A percentile compares a stretch with the other conserved stretches of the same genome.
These are phyloP conservation scores for Morpho achilles DNA, from an alignment of 2,888 invertebrate genomes.

Conservation along the genomic window DNA sequence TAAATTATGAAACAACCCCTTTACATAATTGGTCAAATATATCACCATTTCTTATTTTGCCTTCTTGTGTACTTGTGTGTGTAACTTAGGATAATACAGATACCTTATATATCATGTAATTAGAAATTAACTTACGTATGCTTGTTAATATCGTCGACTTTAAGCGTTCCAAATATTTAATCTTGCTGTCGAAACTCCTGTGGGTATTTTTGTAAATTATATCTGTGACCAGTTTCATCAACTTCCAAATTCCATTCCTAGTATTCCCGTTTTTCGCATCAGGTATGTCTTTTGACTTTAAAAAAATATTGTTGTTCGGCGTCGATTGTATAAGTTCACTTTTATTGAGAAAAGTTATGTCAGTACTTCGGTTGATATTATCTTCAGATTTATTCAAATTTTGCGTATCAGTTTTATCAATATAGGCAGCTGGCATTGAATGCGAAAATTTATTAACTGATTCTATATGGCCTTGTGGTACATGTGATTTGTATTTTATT, in stretches of 20 bases:
- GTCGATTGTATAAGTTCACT: background rate
- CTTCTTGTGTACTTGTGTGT: too few relatives aligned
- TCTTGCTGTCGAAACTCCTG: conserved; percentile 73
- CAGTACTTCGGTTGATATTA: too few relatives aligned
- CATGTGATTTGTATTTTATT: background rate
- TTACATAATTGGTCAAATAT: too few relatives aligned
- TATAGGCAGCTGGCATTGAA: background rate
- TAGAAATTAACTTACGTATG: background rate
- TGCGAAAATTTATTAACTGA: too few relatives aligned
- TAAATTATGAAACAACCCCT: too few relatives aligned
- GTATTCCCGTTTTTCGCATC: conserved; percentile 38
- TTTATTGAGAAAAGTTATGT: background rate
- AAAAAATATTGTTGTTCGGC: too few relatives aligned
- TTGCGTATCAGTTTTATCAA: background rate
- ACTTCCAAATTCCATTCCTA: conserved; percentile 49
- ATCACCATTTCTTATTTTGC: too few relatives aligned
- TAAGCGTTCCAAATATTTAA: conserved; percentile 77
- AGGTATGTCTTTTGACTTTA: conserved; percentile 6
- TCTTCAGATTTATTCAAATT: background rate
- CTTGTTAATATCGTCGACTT: conserved; percentile 3
- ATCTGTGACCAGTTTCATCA: conserved; percentile 59
- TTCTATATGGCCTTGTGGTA: too few relatives aligned
- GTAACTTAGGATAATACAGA: too few relatives aligned
- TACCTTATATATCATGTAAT: background rate
- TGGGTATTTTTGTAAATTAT: conserved; percentile 58